Base-by-base conservation (phyloP, 2,797 vertebrate species). In the Alexandromys oeconomus region DNA sequence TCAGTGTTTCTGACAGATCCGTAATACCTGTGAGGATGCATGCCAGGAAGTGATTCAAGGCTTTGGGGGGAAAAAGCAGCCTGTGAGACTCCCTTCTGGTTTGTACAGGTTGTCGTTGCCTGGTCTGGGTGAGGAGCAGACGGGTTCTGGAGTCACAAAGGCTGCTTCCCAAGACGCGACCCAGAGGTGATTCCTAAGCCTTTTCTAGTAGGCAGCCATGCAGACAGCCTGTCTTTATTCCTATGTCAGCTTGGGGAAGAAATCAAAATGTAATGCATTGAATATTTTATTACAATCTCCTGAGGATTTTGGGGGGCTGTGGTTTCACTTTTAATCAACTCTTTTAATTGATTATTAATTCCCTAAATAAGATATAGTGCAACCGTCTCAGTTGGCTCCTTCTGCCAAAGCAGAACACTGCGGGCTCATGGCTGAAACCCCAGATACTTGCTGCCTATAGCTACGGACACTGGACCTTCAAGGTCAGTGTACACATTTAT, bases 381-480 rank as follows among this genome's bases (percentile, higher is more conserved):
- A 23, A 5, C 1, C 23, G 14, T 51, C 43, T 34, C 40, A 27
- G 92, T 17, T 17, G 19, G n/a, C 46, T 25, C 10, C 3, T 77
- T n/a, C 15, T 25, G 69, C 54, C 17, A 1, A 25, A 17, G 54
- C 17, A 29, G 13, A 40, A 59, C 10, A 13, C 65, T 37, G 48
- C 29, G 4, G 2, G 14, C 12, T 0, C 57, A 17, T 0, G 15
- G 15, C 23, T 10, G 17, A 29, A 23, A 43, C 15, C 4, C 9
- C 27, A 5, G 21, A 31, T 3, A 1, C 71, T 9, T 10, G 3
- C 46, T 9, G n/a, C 25, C 27, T n/a, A 13, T 51, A 34, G 48
- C n/a, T 69, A 51, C 51, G 37, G 13, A 31, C 13, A 51, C 17
- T n/a, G 46, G 57, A 13, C 10, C 14, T 23, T 80, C 40, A 2